Evolutionary conservation across 2,797 vertebrate genomes (phyloP).

Genomic region (Lagocephalus sceleratus): DNA sequence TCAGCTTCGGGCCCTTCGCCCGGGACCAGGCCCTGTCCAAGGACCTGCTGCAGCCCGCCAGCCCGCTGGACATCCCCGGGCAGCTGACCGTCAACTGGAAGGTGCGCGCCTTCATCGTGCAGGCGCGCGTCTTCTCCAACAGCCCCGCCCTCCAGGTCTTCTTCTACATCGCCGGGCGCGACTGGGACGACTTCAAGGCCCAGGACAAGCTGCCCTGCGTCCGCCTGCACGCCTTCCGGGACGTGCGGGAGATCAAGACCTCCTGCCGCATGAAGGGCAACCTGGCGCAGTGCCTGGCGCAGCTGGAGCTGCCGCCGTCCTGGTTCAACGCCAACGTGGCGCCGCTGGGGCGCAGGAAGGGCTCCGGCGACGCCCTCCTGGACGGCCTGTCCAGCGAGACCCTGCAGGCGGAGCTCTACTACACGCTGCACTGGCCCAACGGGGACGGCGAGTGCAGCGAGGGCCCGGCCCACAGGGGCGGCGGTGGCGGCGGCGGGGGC

Average conservation of each 20-base stretch:
- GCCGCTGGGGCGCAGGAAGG: slow-evolving; percentile 81
- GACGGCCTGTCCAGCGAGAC: slow-evolving; percentile 79
- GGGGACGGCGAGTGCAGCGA: slow-evolving; percentile 81
- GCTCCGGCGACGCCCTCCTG: slow-evolving; percentile 72
- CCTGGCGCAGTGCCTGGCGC: slow-evolving; percentile 91
- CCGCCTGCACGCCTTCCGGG: slow-evolving; percentile 89
- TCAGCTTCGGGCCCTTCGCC: slow-evolving; percentile 89
- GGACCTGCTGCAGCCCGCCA: slow-evolving; percentile 91
- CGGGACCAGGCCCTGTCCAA: slow-evolving; percentile 88
- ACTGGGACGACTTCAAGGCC: slow-evolving; percentile 93
- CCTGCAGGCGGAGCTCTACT: slow-evolving; percentile 92
- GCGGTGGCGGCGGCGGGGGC: slow-evolving; percentile 38
- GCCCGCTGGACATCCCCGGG: slow-evolving; percentile 88
- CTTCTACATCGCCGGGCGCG: slow-evolving; percentile 94
- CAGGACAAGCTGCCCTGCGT: slow-evolving; percentile 90
- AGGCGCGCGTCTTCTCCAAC: slow-evolving; percentile 84
- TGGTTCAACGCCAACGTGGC: slow-evolving; percentile 90
- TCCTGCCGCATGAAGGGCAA: slow-evolving; percentile 89
- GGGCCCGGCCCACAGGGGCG: slow-evolving; percentile 60
- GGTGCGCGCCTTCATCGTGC: slow-evolving; percentile 93
- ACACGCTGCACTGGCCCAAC: slow-evolving; percentile 86
- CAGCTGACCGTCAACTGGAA: slow-evolving; percentile 97
- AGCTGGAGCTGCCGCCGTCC: slow-evolving; percentile 86
- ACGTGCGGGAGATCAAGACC: slow-evolving; percentile 87
- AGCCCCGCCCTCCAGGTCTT: slow-evolving; percentile 91